Base-by-base conservation (phyloP, 2,113 vertebrate genomes). In the Petromus typicus region DNA sequence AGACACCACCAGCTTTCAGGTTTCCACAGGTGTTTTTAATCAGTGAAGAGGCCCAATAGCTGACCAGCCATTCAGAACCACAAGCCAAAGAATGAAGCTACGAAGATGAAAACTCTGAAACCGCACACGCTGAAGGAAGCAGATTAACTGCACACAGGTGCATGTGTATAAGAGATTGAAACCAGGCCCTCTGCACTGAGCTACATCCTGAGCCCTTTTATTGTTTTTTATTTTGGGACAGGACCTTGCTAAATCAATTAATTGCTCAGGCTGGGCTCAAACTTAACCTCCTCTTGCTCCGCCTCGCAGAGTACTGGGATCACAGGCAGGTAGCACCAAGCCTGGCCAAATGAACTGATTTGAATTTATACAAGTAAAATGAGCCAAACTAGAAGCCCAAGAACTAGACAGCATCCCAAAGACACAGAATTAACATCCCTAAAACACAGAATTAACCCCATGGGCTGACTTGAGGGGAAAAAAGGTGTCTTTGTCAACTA, bases 51-150 rank as follows among this genome's bases (percentile, higher is more conserved):
- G 66, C 18, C 75, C 30, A 34, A 51, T 51, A 14, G 45, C 43
- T 78, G 75, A 51, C 16, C 45, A 51, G 45, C 16, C 45, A 78
- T 45, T 32, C 48, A 92, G 56, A 92, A 87, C 25, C 64, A 43
- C 34, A 27, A n/a, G n/a, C 12, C 64, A 51, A 69, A 61, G 37
- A 11, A 59, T 45, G 16, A 27, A 86, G 67, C 22, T 30, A n/a
- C 78, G n/a, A 34, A 61, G 48, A 40, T 14, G 7, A 64, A 86
- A 90, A 59, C 84, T 48, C 90, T 80, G 75, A 94, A 89, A 61
- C 56, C 64, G 86, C 51, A 76, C 17, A 37, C 30, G 18, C 34
- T 23, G n/a, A 78, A 63, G 18, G 59, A 22, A 5, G 83, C 86
- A 90, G 80, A 48, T 43, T 3, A n/a, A 23, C 48, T 51, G 34